Conservation (phyloP, 2,113 vertebrate species). For the Calidris pugnax region DNA sequence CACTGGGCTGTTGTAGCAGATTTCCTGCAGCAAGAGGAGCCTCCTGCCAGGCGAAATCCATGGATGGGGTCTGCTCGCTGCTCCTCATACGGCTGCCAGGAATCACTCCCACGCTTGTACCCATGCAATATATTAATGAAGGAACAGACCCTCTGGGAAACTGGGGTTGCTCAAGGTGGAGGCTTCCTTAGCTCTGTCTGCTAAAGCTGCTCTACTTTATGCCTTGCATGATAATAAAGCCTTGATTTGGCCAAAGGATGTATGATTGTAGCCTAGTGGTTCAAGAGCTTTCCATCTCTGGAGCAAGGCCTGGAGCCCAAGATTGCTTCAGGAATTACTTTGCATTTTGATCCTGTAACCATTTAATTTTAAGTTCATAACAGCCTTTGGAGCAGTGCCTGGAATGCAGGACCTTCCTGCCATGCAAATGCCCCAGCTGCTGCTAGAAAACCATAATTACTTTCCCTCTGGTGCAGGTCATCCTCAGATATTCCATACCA, state of each 20-base stretch:
- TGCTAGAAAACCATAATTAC: background rate
- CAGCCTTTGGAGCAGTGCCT: background rate
- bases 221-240: background rate
- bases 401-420: background rate
- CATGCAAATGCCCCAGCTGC: background rate
- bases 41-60: background rate
- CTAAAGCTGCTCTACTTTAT: background rate
- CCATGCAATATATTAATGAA: background rate
- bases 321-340: background rate
- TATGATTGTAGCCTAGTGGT: background rate
- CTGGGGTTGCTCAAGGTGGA: background rate
- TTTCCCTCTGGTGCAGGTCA: background rate
- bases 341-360: background rate
- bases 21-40: background rate
- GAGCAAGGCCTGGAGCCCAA: background rate
- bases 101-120: background rate
- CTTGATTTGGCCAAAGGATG: background rate
- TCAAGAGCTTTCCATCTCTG: background rate
- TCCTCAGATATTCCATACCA: background rate
- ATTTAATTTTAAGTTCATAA: background rate
- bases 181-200: background rate
- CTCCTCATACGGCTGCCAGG: accelerated
- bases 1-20: background rate
- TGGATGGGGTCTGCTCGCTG: background rate
- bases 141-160: background rate